Evolutionary conservation across 2,113 vertebrate species (phyloP).

Genomic region (Notothenia rossii): DNA sequence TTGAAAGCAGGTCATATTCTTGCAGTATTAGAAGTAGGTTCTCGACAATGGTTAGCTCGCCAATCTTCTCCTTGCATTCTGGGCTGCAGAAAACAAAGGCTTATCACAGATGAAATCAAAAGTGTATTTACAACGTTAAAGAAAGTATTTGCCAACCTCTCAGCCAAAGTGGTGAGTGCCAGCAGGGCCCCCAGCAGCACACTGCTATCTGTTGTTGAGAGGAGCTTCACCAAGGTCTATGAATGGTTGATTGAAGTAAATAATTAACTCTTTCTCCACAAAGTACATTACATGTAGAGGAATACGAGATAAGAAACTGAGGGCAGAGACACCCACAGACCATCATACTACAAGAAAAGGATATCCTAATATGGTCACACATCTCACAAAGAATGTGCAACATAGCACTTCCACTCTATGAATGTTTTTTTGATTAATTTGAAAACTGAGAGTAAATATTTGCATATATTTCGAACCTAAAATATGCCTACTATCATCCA

Average conservation of each 20-base stretch:
- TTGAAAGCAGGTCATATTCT: constrained; percentile 90
- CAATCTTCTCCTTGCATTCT: constrained; percentile 88
- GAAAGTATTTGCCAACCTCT: constrained; percentile 81
- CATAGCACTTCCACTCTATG: not conserved
- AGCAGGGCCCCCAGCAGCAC: constrained; percentile 90
- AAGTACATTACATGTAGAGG: not conserved
- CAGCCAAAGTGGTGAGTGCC: constrained; percentile 88
- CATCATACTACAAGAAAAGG: not conserved
- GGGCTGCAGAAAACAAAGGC: constrained; percentile 74
- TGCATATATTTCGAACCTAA: not conserved
- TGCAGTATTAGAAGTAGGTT: constrained; percentile 89
- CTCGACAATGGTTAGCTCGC: constrained; percentile 87
- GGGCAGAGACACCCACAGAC: not conserved
- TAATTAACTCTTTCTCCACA: not conserved
- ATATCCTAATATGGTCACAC: not conserved
- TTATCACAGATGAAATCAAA: not conserved
- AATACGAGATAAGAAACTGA: not conserved
- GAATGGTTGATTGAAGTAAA: constrained; percentile 33
- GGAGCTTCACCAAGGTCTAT: constrained; percentile 90
- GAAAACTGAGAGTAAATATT: not conserved
- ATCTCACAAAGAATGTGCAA: not conserved
- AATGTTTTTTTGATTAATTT: not conserved
- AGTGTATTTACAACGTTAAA: not conserved
- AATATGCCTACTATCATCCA: no score
- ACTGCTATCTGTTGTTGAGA: constrained; percentile 85